phyloP scores from a whole-genome alignment of 2,888 invertebrate genomes.

The Metallyticus violacea region DNA sequence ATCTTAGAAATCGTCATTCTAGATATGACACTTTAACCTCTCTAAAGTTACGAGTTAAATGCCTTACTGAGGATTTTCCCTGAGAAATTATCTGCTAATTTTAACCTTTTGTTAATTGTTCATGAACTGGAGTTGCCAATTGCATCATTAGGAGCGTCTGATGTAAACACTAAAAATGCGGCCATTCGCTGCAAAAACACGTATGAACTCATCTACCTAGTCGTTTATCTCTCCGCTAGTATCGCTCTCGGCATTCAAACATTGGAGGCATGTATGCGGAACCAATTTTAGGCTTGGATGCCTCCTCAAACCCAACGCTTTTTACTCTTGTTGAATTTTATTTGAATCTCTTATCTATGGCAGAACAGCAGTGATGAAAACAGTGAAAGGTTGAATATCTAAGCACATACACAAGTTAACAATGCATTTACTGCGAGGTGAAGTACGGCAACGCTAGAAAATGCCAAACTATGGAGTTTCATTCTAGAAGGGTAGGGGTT shows the following conservation, averaged over 20 bases:
- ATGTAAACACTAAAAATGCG: too few relatives aligned
- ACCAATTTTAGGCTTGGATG: neutral
- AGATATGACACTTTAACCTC: too few relatives aligned
- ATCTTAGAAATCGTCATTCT: too few relatives aligned
- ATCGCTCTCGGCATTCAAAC: neutral
- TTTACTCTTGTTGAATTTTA: neutral
- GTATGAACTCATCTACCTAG: too few relatives aligned
- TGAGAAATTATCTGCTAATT: too few relatives aligned
- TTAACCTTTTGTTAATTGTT: too few relatives aligned
- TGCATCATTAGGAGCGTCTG: too few relatives aligned
- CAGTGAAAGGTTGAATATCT: neutral
- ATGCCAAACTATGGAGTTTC: neutral
- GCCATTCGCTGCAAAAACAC: too few relatives aligned
- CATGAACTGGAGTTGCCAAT: too few relatives aligned
- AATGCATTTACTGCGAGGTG: neutral
- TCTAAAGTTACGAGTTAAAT: too few relatives aligned
- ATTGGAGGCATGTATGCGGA: neutral
- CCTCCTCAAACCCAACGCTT: neutral
- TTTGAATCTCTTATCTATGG: neutral
- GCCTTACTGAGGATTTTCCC: too few relatives aligned
- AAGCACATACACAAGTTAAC: neutral
- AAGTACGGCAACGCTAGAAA: neutral
- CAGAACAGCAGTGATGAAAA: neutral
- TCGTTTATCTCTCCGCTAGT: too few relatives aligned
- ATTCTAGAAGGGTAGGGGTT: neutral